phyloP scores from a whole-genome alignment of 64 coral and sea anemone genomes.

The Actinia tenebrosa region DNA sequence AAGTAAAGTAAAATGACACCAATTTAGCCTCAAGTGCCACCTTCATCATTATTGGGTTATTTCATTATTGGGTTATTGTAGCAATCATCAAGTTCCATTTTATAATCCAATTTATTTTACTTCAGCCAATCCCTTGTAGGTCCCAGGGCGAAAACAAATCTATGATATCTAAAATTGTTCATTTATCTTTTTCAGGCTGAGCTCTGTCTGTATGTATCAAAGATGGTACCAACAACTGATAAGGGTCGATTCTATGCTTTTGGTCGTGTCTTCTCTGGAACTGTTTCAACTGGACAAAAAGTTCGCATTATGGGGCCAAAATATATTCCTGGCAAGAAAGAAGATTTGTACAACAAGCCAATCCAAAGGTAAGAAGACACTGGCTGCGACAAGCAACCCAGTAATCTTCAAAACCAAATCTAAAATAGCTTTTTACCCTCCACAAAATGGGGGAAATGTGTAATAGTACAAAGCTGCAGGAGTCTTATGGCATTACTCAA shows the following conservation, averaged over 20 bases:
- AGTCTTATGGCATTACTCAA: no score
- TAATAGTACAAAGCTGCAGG: no score
- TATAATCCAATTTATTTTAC: no score
- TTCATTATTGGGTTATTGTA: no score
- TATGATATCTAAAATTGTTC: background rate
- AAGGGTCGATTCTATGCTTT: constrained; percentile 99
- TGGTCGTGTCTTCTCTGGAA: constrained; percentile 96
- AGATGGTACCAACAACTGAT: constrained; percentile 96
- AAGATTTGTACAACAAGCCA: constrained; percentile 83
- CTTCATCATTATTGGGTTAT: no score
- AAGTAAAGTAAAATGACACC: no score
- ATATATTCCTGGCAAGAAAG: constrained; percentile 94
- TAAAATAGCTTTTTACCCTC: no score
- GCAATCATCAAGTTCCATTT: no score
- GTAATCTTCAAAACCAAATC: no score
- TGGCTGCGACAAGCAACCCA: no score
- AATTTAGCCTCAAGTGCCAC: no score
- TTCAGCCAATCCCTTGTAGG: background rate
- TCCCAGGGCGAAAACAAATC: background rate
- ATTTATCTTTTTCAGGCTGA: constrained; percentile 33
- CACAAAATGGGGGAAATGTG: no score
- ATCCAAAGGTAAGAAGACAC: constrained; percentile 69
- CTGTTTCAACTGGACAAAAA: constrained; percentile 74
- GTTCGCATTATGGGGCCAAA: constrained; percentile 98
- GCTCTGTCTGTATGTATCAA: constrained; percentile 89